phyloP scores from a whole-genome alignment of 2,888 invertebrate genomes.

The Dione vanillae region DNA sequence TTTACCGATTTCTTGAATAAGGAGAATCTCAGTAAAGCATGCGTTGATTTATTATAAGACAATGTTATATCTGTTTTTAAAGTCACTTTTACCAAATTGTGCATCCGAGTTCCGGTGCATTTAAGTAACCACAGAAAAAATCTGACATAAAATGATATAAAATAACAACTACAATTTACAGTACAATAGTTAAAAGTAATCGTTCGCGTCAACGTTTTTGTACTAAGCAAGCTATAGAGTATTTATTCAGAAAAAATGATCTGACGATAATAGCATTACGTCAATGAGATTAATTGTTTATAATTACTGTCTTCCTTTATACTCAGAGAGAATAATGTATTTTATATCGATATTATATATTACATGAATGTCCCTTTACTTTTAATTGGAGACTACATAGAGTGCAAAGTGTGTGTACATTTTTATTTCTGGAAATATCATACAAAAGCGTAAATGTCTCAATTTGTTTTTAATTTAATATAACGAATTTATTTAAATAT shows the following conservation, averaged over 20 bases:
- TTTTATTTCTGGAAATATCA: no score
- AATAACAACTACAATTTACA: neutral
- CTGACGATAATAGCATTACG: constrained; percentile 21
- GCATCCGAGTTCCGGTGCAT: no score
- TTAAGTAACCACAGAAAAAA: no score
- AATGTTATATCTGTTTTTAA: no score
- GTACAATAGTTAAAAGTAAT: neutral
- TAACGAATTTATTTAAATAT: no score
- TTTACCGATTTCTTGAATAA: no score
- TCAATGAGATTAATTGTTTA: constrained; percentile 28
- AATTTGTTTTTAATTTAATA: no score
- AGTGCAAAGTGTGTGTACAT: neutral
- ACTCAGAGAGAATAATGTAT: neutral
- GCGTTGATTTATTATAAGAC: no score
- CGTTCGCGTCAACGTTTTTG: neutral
- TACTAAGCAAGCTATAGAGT: constrained; percentile 1
- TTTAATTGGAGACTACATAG: neutral
- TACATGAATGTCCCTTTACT: neutral
- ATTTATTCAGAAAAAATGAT: constrained; percentile 18
- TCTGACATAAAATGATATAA: neutral
- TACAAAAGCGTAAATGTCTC: no score
- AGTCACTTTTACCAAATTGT: no score
- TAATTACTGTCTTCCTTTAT: constrained; percentile 31
- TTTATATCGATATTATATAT: neutral
- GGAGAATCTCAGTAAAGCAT: no score